Base-by-base conservation (phyloP, 2,888 invertebrate species). In the Nomada fabriciana region DNA sequence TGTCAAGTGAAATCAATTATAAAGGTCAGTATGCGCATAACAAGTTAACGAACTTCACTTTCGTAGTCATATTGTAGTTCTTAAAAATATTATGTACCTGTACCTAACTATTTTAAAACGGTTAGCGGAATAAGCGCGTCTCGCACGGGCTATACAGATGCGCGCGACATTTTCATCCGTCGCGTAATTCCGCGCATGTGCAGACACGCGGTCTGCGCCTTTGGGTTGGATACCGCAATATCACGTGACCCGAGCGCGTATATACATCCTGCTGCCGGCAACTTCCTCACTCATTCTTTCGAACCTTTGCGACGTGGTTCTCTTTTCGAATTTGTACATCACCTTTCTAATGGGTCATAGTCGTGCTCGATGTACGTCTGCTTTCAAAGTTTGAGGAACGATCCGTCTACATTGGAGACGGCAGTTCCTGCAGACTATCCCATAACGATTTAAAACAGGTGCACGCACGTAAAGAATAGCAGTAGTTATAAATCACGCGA, bases 251-350 rank as follows among this genome's bases (percentile, higher is more conserved):
- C 11, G 10, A 43, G 68, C 78, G 80, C 82, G 86, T 89, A 89
- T 90, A 89, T 90, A 87, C 87, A 67, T 23, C 55, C 72, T 63
- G 70, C 76, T 61, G 64, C 65, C 75, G 83, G 80, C 68, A 76
- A 84, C 88, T 81, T 89, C 82, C 73, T 77, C 89, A 90, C 83
- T 90, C 78, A 82, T 87, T 90, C 89, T 87, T 88, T 88, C 81
- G 86, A 76, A 86, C 82, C 81, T 84, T 87, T 76, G 65, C 83
- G 76, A 83, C 70, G 79, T 86, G 82, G 86, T 87, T 74, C 77
- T 52, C 61, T 72, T 50, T 75, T 77, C 59, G 55, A 81, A 76
- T 75, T 52, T 57, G 29, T 18, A 60, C 25, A 18, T 4, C 47
- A 43, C 25, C 15, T n/a, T 52, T 53, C 55, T 15, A 25, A 72